phyloP scores from a whole-genome alignment of 1,140 invertebrate species.

The Lucilia cuprina region DNA sequence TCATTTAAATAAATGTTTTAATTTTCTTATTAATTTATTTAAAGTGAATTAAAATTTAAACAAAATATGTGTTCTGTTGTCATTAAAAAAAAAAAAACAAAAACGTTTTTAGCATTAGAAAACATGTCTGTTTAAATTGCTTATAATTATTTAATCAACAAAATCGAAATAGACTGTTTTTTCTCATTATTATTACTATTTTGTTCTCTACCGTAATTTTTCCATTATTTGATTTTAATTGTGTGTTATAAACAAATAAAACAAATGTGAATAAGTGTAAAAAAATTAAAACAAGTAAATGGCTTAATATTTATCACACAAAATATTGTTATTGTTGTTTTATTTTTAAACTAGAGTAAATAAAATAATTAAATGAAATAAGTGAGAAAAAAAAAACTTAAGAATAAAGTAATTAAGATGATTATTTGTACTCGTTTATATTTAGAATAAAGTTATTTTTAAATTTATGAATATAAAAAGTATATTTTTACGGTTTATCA shows the following conservation, averaged over 20 bases:
- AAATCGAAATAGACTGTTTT: no score
- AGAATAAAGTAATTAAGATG: slow-evolving; percentile 1
- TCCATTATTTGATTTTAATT: slow-evolving; percentile 15
- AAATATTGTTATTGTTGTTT: no score
- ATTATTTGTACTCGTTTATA: not conserved
- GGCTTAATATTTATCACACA: no score
- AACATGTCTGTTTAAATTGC: not conserved
- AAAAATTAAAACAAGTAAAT: not conserved
- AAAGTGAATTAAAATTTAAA: no score
- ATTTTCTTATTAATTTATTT: not conserved
- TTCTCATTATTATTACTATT: not conserved
- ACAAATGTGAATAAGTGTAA: not conserved
- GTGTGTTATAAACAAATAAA: slow-evolving; percentile 15
- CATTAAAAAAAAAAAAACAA: no score
- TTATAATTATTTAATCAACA: no score
- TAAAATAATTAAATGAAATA: not conserved
- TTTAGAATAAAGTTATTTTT: not conserved
- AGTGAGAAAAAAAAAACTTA: not conserved
- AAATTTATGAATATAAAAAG: not conserved
- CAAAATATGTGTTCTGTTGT: not conserved
- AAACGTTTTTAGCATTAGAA: not conserved
- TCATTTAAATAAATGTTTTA: not conserved
- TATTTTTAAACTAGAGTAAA: no score
- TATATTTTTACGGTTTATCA: not conserved
- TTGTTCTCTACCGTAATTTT: not conserved